phyloP scores from a whole-genome alignment of 2,113 vertebrate genomes.

The Aspidoscelis tigris region DNA sequence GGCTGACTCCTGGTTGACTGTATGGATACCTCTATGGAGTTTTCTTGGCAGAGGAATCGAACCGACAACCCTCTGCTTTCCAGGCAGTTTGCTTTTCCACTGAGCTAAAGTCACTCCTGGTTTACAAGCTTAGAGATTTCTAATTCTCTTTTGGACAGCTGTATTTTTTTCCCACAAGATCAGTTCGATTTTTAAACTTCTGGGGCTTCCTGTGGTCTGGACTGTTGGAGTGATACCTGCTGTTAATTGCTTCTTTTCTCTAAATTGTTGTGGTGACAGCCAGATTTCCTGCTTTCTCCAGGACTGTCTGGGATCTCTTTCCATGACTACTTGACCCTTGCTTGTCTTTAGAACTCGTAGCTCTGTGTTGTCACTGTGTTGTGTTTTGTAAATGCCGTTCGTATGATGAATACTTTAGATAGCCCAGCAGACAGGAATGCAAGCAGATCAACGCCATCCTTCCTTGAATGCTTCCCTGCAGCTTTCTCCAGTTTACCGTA shows the following conservation, averaged over 20 bases:
- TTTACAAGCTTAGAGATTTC: constrained; percentile 8
- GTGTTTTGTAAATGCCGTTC: not conserved
- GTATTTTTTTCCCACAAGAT: not conserved
- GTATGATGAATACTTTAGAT: not conserved
- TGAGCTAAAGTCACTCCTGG: not conserved
- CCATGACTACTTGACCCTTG: not conserved
- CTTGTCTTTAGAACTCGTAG: not conserved
- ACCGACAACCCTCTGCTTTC: too few relatives aligned
- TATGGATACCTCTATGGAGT: too few relatives aligned
- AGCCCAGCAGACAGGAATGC: constrained; percentile 2
- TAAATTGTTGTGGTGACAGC: constrained; percentile 11
- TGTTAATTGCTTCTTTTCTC: not conserved
- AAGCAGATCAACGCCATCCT: not conserved
- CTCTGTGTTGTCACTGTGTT: not conserved
- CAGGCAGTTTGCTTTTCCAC: too few relatives aligned
- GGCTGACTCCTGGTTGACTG: too few relatives aligned
- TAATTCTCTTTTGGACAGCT: not conserved
- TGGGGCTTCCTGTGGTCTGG: not conserved
- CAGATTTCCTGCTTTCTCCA: not conserved
- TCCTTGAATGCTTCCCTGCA: not conserved
- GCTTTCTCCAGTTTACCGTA: not conserved
- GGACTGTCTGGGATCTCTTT: not conserved
- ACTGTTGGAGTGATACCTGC: not conserved
- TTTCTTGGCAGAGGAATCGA: too few relatives aligned
- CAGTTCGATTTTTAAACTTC: not conserved